phyloP scores from a whole-genome alignment of 2,797 vertebrate genomes.

The Benthosema pterotum region DNA sequence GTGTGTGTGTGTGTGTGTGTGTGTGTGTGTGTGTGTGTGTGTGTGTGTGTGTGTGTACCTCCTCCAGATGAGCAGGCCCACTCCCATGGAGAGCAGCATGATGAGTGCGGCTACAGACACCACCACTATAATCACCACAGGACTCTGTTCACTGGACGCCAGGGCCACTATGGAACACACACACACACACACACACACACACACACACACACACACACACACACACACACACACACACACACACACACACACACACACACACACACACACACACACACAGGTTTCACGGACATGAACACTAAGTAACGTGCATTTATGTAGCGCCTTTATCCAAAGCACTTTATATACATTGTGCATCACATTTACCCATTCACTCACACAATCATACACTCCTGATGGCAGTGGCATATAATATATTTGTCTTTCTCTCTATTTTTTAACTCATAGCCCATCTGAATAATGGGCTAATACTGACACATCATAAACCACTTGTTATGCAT shows the following conservation, averaged over 20 bases:
- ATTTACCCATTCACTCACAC: too few relatives aligned
- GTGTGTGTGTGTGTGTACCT: constrained; percentile 78
- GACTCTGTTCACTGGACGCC: constrained; percentile 89
- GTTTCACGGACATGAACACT: neutral
- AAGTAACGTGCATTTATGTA: too few relatives aligned
- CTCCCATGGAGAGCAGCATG: constrained; percentile 87
- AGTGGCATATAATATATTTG: too few relatives aligned
- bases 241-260: constrained; percentile 3
- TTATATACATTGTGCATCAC: too few relatives aligned
- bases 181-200: constrained; percentile 11
- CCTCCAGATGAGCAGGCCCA: constrained; percentile 89
- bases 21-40: constrained; percentile 4
- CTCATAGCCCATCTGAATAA: too few relatives aligned
- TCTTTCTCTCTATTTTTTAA: too few relatives aligned
- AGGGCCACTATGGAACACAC: constrained; percentile 75
- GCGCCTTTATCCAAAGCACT: too few relatives aligned
- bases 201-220: too few relatives aligned
- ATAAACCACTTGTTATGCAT: too few relatives aligned
- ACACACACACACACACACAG: neutral
- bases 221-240: constrained; percentile 1
- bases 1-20: constrained; percentile 4
- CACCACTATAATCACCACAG: constrained; percentile 85
- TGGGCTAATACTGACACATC: too few relatives aligned
- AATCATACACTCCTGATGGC: too few relatives aligned
- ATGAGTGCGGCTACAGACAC: constrained; percentile 88